Base-by-base conservation (phyloP, 2,113 vertebrate species). In the Loxodonta africana region DNA sequence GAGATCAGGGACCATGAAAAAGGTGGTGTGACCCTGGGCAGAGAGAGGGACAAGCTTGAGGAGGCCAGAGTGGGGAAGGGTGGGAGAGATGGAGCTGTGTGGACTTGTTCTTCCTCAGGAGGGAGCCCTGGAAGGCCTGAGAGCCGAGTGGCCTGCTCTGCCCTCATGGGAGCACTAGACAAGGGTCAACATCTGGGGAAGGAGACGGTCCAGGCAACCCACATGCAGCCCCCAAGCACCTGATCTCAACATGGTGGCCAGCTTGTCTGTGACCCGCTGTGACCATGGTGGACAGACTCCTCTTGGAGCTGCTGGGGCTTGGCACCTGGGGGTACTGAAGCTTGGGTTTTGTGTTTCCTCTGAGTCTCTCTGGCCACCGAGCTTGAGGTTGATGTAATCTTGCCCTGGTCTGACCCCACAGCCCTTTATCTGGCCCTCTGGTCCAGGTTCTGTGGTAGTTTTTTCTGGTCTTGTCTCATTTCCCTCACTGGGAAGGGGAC, bases 131-230 rank as follows among this genome's bases (percentile, higher is more conserved):
- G 46, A 73, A 84, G 28, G 33, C 20, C 6, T 33, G 30, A 15
- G 48, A 90, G 26, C 6, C 5, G 26, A 62, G 33, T 11, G 8
- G 17, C 41, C 77, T 53, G 53, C 15, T 60, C 25, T 1, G 17
- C 41, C 11, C 17, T 48, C 0, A 0, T n/a, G 0, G 83, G 12
- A 20, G 69, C 6, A n/a, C 20, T n/a, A 8, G 28, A 23, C 37
- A 4, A 80, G 21, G 67, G 28, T 41, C 3, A 67, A 4, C 8
- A 23, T 30, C 26, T 4, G 0, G 21, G 11, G 28, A 51, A 53
- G 30, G 63, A 69, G 33, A 53, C n/a, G 33, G 20, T 23, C 11
- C 4, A 37, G 51, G 26, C 15, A 28, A 6, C 23, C 62, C 9
- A 8, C 18, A 30, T 60, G 46, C 41, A 90, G 44, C 44, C 60